Conservation (phyloP, 2,888 invertebrate species). For the Pharmacophagus antenor region DNA sequence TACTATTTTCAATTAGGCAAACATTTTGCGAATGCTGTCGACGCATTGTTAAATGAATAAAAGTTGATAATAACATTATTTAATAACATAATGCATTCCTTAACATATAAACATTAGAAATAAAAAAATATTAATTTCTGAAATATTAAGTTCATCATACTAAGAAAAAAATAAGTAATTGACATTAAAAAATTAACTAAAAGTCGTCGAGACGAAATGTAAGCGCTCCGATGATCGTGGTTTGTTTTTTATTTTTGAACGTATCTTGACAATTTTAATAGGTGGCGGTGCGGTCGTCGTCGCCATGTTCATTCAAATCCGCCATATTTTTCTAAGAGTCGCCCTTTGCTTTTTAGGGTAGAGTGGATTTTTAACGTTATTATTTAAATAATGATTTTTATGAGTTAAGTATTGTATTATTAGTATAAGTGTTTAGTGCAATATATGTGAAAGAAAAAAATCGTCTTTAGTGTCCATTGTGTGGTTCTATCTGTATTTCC, state of each 20-base stretch:
- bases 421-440: slow-evolving; percentile 68
- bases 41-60: no score
- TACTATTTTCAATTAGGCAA: no score
- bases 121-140: no score
- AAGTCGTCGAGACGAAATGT: not conserved
- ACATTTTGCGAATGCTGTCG: no score
- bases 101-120: no score
- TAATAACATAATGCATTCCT: no score
- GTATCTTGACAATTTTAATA: slow-evolving; percentile 40
- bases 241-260: slow-evolving; percentile 33
- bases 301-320: slow-evolving; percentile 72
- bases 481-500: slow-evolving; percentile 64
- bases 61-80: no score
- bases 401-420: slow-evolving; percentile 61
- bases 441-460: slow-evolving; percentile 49
- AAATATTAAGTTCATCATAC: not conserved
- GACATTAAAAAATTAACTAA: not conserved
- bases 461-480: slow-evolving; percentile 49
- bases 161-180: not conserved
- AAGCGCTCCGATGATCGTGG: not conserved
- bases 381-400: slow-evolving; percentile 68
- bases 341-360: slow-evolving; percentile 67
- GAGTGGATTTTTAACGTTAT: slow-evolving; percentile 64
- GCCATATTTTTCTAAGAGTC: slow-evolving; percentile 78
- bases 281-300: slow-evolving; percentile 55